These are phyloP conservation scores for Ectropis crepuscularia DNA, from an alignment of 2,888 invertebrate genomes.

Conservation along the genomic window DNA sequence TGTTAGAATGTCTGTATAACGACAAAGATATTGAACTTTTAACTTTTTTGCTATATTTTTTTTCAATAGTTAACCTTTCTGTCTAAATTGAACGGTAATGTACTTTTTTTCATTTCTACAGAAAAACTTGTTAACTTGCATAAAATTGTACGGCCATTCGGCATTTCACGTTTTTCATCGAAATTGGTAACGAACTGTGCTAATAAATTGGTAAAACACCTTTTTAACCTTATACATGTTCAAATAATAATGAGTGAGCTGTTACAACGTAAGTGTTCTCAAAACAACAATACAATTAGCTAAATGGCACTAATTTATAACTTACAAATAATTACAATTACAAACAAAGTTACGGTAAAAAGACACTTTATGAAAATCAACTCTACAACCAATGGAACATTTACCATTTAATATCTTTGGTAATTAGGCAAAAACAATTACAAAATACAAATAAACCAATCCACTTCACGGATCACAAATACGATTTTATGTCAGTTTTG, in stretches of 20 bases:
- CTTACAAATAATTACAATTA: too few species aligned
- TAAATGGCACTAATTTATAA: neutral
- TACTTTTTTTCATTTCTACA: neutral
- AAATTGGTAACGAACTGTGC: slow-evolving; percentile 7
- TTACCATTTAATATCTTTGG: too few species aligned
- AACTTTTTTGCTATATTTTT: neutral
- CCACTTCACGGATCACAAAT: too few species aligned
- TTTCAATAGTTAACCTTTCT: slow-evolving; percentile 33
- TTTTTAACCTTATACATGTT: neutral
- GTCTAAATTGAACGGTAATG: slow-evolving; percentile 17
- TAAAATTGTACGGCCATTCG: neutral
- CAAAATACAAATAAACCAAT: too few species aligned
- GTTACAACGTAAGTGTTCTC: neutral
- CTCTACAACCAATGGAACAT: too few species aligned
- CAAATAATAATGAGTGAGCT: neutral
- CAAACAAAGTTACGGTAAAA: too few species aligned
- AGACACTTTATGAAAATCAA: too few species aligned
- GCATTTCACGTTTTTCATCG: slow-evolving; percentile 10
- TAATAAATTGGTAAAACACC: neutral
- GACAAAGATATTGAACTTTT: slow-evolving; percentile 17
- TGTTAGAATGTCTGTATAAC: slow-evolving; percentile 12
- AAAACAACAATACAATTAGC: neutral
- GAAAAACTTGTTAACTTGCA: slow-evolving; percentile 6
- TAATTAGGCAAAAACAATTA: too few species aligned
- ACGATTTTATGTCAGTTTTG: too few species aligned